Evolutionary conservation across 1,140 invertebrate genomes (phyloP), one percentile per base, ranked within the genome.

Genomic region (Bombus terrestris): DNA sequence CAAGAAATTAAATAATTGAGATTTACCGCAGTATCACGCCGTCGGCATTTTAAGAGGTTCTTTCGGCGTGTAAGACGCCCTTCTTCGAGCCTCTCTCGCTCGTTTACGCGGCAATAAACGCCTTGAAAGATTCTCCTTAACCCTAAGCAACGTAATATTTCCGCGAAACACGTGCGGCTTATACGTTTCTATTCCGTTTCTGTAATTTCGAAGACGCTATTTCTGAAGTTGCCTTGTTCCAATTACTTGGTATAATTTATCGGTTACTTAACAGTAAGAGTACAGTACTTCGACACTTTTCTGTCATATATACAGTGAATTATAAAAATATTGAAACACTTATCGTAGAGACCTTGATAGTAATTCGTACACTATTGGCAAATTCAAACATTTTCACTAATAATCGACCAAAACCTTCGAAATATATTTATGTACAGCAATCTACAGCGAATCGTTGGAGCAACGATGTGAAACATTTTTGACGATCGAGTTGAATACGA

Each of bases 1-100:
- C 18, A 35, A 77, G 73, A 89, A 92, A 91, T 92, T 89, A 92
- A 92, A 92, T 89, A 91, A 91, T 92, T 89, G 85, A 92, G 90
- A 93, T 91, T 86, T 91, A 92, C 89, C 77, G 75, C 39, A n/a
- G 15, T 75, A 71, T 76, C 74, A 68, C 59, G 82, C 41, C 37
- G 87, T 79, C 71, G 84, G 18, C 74, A 89, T 90, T 91, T 91
- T 86, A 89, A 88, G 78, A 80, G 75, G 53, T 64, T 79, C 68
- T 84, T 74, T 41, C 72, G 13, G 9, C 35, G 18, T 39, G 59
- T 84, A 57, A n/a, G 32, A n/a, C 32, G n/a, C 47, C 3, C 72
- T 69, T 64, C 76, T 73, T 75, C 69, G 37, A 80, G 72, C 62
- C 59, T 68, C 66, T 35, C 59, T 69, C 57, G 57, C 35, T 83